Base-by-base conservation (phyloP, 37 sponge, comb jelly and placozoan species). In the Halichondria panicea region DNA sequence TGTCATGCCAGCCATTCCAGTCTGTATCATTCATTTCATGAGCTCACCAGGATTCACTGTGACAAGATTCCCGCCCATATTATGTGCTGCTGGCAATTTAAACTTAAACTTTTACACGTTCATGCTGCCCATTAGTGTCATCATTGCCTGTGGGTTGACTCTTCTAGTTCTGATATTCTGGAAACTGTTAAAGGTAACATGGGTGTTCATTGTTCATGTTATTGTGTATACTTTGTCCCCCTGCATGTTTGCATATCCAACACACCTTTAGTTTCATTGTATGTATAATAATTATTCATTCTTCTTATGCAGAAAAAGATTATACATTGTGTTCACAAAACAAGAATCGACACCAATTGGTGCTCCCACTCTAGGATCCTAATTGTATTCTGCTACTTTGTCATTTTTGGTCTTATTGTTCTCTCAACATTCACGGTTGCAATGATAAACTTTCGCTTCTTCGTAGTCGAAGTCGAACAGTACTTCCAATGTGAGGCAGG, bases 111-210 rank as follows among this genome's bases (percentile, higher is more conserved):
- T 70, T 38, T 46, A 1, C 41, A 18, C 43, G 2, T 22, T 82
- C 31, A 45, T 66, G 9, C 42, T 82, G 3, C 83, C 83, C 55
- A 67, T 74, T 24, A 66, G 73, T 35, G 11, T 74, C 1, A 39
- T 74, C 1, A 33, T 74, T 15, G 75, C 75, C 3, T 12, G 55
- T 13, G 83, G 83, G 22, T 30, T 36, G 5, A 75, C 83, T 13
- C 31, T 82, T 30, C 44, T 82, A 52, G 50, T 82, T 0, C 28
- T 82, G 24, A 74, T 82, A 39, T 5, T 77, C 35, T n/a, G 55
- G 41, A 66, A 38, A 1, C 41, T 66, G 9, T 19, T 65, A 21
- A 77, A 66, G 78, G 67, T 41, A 57, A n/a, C 43, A 68, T 42
- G 68, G 21, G 2, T 68, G 41, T 3, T 68, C 3, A 19, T 12